A percentile compares a stretch with the other conserved stretches of the same genome.
Conservation (phyloP, 2,113 vertebrate species). For the Hippocampus comes region DNA sequence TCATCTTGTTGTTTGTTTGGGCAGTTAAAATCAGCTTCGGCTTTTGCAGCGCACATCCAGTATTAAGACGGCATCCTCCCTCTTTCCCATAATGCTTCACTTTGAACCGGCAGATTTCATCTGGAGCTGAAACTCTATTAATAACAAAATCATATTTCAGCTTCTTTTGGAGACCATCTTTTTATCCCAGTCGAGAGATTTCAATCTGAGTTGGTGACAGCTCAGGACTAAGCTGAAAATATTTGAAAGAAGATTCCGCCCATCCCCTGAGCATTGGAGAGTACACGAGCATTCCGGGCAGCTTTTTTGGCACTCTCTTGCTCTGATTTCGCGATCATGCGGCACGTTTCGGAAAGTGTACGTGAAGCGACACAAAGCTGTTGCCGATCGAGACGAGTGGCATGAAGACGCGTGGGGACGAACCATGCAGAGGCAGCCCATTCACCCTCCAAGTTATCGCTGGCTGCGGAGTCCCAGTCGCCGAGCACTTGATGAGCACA, state of each 20-base stretch:
- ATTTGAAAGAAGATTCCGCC: slow-evolving; percentile 9
- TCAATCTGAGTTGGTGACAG: slow-evolving; percentile 8
- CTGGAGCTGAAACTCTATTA: neutral
- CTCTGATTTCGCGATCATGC: neutral
- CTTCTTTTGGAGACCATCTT: neutral
- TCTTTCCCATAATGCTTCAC: neutral
- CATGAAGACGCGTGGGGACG: slow-evolving; percentile 34
- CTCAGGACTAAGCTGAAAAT: slow-evolving; percentile 1
- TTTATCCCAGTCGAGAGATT: slow-evolving; percentile 4
- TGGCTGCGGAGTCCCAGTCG: slow-evolving; percentile 80
- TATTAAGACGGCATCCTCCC: neutral
- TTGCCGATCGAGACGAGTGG: neutral
- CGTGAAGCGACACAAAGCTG: neutral
- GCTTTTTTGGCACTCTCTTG: neutral
- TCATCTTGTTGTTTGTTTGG: neutral
- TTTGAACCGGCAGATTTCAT: neutral
- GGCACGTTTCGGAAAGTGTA: neutral
- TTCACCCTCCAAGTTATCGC: slow-evolving; percentile 83
- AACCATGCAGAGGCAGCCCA: slow-evolving; percentile 77
- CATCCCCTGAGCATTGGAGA: neutral
- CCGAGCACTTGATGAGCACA: slow-evolving; percentile 79
- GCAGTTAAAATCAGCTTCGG: neutral
- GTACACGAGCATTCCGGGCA: neutral
- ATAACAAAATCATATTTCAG: neutral
- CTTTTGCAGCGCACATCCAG: too few relatives aligned